Base-by-base conservation (phyloP, 2,797 vertebrate species). In the Epinephelus coioides region DNA sequence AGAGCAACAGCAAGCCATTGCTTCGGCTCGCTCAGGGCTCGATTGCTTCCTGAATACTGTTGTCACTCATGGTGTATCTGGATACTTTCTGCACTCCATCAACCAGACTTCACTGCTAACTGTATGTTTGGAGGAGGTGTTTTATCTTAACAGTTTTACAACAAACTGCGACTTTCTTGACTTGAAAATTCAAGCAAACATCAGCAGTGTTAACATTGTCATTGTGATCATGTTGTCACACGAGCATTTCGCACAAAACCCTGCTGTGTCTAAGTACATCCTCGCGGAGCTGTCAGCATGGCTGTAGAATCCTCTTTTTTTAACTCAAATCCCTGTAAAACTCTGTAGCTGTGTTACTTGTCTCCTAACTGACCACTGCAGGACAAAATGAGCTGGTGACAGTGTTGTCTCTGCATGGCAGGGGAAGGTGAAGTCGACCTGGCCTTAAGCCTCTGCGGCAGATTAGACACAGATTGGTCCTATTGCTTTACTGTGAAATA, bases 401-500 rank as follows among this genome's bases (percentile, higher is more conserved):
- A 18, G 21, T 21, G 44, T 11, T 53, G 23, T 46, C n/a, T 46
- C n/a, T 53, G 64, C 6, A 0, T 56, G 44, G 18, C 43, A 34
- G 30, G 3, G 49, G 49, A 72, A 68, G 64, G 50, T 61, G 68
- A 79, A 53, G 30, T 25, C 5, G 2, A 43, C 75, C 12, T 43
- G 61, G 47, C 30, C 60, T 74, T 0, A 47, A 69, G 71, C 56
- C 68, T 69, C 54, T 43, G 65, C 56, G 34, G 63, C 56, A 68
- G 76, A 74, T 65, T 34, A 72, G 30, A 66, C 34, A 50, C 66
- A 66, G 47, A 76, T 34, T 46, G 65, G 53, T 67, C 27, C 44
- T 13, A 1, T 69, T 71, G 62, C 80, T 83, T 66, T 25, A 43
- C 59, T 62, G 25, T 56, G 69, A 55, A 73, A 68, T 40, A 53